These are phyloP conservation scores for Platypus cylindrus DNA, from an alignment of 2,888 invertebrate genomes.

Conservation along the genomic window DNA sequence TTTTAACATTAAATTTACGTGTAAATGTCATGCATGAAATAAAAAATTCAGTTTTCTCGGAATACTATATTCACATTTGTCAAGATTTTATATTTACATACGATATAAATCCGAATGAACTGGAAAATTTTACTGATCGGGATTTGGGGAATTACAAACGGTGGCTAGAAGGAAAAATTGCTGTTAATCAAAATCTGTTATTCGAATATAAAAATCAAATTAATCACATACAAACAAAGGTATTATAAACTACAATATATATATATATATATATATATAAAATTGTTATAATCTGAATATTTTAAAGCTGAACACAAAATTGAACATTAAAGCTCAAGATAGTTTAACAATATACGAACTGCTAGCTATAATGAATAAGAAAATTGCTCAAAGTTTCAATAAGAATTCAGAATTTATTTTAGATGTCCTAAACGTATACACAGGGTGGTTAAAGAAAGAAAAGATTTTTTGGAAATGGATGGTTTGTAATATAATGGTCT, in stretches of 20 bases:
- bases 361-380: slow-evolving; percentile 14
- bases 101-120: not conserved
- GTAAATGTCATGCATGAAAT: slow-evolving; percentile 20
- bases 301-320: slow-evolving; percentile 12
- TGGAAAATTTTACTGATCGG: slow-evolving; percentile 4
- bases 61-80: slow-evolving; percentile 2
- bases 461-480: slow-evolving; percentile 23
- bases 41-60: slow-evolving; percentile 11
- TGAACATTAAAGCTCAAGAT: slow-evolving; percentile 11
- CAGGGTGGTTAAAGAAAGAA: slow-evolving; percentile 19
- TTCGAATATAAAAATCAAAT: slow-evolving; percentile 13
- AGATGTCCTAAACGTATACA: slow-evolving; percentile 16
- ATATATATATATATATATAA: not conserved
- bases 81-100: not conserved
- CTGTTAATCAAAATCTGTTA: slow-evolving; percentile 10
- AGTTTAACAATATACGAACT: slow-evolving; percentile 18
- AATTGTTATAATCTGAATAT: slow-evolving; percentile 2
- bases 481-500: slow-evolving; percentile 13
- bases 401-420: slow-evolving; percentile 12
- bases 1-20: slow-evolving; percentile 26
- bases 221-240: slow-evolving; percentile 13
- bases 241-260: slow-evolving; percentile 4
- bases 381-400: slow-evolving; percentile 15
- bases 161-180: slow-evolving; percentile 14
- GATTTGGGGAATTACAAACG: slow-evolving; percentile 12